Base-by-base conservation (phyloP, 2,797 vertebrate genomes). In the Lateolabrax maculatus region DNA sequence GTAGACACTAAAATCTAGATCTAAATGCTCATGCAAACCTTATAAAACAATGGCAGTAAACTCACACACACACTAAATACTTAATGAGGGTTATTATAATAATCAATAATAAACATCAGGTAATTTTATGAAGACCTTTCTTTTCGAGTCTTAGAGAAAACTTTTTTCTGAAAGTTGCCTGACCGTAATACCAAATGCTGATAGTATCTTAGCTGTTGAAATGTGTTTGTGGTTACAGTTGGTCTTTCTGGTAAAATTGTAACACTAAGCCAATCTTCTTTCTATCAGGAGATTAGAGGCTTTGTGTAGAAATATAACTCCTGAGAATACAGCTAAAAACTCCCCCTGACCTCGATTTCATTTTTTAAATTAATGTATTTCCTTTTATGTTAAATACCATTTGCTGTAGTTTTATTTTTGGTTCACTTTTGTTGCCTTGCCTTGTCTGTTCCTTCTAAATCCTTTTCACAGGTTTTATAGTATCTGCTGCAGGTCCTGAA, bases 181-280 rank as follows among this genome's bases (percentile, higher is more conserved):
- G n/a, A 55, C 15, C 3, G 23, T 65, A 15, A 79, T 51, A 60
- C 39, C 13, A 64, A 13, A 29, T 6, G 8, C 11, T 62, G 49
- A 57, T 58, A 4, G 6, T 44, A 19, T 41, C 52, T 61, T 29
- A 49, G 39, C 46, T 34, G 36, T 80, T 19, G 52, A 63, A 60
- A 57, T 55, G 43, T 12, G 57, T 64, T 73, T 69, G 48, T 55
- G 49, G 83, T 78, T n/a, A n/a, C n/a, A n/a, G n/a, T 66, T 66
- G 19, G 84, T 69, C 79, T 83, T 21, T 16, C 43, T 19, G 39
- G 51, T 16, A 19, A 13, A 48, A 29, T 25, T 55, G 4, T 34
- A 51, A 34, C 29, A 21, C 19, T 46, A 18, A 52, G 18, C 39
- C 44, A 23, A 2, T 16, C 25, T 16, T 41, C 6, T 69, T 43